These are phyloP conservation scores for Sandelia bainsii DNA, from an alignment of 2,797 vertebrate species.

Conservation along the genomic window DNA sequence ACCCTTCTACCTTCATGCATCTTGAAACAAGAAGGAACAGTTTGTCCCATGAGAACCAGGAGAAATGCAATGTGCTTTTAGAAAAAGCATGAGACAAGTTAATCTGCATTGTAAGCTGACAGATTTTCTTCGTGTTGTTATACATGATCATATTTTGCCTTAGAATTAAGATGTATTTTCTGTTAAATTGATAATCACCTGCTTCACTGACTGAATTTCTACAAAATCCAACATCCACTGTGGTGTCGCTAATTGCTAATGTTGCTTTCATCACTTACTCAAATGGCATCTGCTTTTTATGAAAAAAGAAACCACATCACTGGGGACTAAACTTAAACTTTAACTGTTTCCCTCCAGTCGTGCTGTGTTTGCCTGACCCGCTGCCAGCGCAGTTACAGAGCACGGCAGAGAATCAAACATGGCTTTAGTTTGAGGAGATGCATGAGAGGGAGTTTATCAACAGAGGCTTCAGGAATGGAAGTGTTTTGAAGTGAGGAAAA, in stretches of 20 bases:
- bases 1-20: not conserved
- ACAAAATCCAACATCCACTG: conserved; percentile 28
- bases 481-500: conserved; percentile 78
- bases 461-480: conserved; percentile 67
- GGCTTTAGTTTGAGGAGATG: conserved; percentile 62
- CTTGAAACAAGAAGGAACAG: conserved; percentile 4
- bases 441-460: conserved; percentile 74
- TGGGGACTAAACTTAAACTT: conserved; percentile 62
- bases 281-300: conserved; percentile 49
- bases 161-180: conserved; percentile 19
- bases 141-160: conserved; percentile 4
- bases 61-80: not conserved
- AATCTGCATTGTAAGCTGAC: conserved; percentile 12
- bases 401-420: conserved; percentile 68
- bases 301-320: conserved; percentile 45
- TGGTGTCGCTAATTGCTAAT: conserved; percentile 57
- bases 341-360: conserved; percentile 47
- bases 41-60: not conserved
- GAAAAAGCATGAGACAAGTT: not conserved
- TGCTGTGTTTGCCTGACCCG: conserved; percentile 59
- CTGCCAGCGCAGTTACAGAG: conserved; percentile 59
- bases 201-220: conserved; percentile 27
- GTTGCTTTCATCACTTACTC: conserved; percentile 60
- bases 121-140: not conserved
- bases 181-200: conserved; percentile 23